phyloP scores from a whole-genome alignment of 2,113 vertebrate species.

The Caranx ignobilis region DNA sequence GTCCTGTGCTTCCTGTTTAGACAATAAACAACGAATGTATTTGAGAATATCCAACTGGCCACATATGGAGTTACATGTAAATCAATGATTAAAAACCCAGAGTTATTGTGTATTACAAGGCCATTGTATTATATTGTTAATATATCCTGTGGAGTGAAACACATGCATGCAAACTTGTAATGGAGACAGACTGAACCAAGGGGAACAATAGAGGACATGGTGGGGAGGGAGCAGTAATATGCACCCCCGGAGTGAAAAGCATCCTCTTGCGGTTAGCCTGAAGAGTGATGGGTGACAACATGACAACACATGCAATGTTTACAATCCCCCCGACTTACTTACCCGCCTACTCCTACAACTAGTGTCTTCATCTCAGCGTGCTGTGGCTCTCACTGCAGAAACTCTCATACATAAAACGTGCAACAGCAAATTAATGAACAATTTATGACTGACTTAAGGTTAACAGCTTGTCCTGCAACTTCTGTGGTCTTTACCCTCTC shows the following conservation, averaged over 20 bases:
- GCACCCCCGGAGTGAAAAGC: too few species aligned
- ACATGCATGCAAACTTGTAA: not conserved
- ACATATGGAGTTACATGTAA: not conserved
- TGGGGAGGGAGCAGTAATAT: not conserved
- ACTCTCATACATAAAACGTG: not conserved
- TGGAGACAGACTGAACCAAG: not conserved
- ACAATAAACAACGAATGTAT: not conserved
- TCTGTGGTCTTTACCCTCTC: not conserved
- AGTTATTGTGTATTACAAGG: not conserved
- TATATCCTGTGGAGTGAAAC: not conserved
- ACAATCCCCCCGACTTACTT: constrained; percentile 71
- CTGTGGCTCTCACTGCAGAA: not conserved
- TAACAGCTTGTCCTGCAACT: not conserved
- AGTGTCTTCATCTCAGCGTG: constrained; percentile 85
- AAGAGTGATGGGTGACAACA: not conserved
- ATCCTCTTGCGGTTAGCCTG: too few species aligned
- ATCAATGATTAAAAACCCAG: too few species aligned
- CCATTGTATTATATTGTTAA: not conserved
- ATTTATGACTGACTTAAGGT: not conserved
- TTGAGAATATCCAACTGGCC: not conserved
- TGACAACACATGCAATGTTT: not conserved
- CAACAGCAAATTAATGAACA: not conserved
- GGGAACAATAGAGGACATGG: not conserved
- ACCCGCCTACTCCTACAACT: constrained; percentile 93
- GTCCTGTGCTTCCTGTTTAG: not conserved